Conservation (phyloP, 1,140 invertebrate species). For the Hirudo medicinalis region DNA sequence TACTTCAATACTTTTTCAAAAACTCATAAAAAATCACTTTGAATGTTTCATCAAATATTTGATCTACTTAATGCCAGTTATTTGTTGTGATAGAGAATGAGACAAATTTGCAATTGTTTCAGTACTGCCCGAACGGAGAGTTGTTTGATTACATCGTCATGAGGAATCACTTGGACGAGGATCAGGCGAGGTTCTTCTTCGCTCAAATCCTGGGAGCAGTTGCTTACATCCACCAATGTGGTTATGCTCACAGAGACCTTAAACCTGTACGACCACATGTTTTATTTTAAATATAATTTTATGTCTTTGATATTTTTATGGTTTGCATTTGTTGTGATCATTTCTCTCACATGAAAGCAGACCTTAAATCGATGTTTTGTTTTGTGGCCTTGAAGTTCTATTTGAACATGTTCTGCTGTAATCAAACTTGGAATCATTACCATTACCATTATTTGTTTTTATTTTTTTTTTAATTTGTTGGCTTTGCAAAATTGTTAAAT, state of each 20-base stretch:
- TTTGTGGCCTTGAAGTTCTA: too few relatives aligned
- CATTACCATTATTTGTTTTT: background rate
- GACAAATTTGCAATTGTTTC: constrained; percentile 26
- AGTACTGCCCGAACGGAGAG: constrained; percentile 68
- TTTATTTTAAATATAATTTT: background rate
- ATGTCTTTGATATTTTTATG: too few relatives aligned
- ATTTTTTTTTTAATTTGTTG: background rate
- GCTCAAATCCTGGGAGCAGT: constrained; percentile 64
- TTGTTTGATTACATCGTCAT: constrained; percentile 72
- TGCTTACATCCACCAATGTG: constrained; percentile 58
- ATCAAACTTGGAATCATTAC: too few relatives aligned
- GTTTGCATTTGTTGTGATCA: too few relatives aligned
- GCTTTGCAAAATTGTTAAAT: too few relatives aligned
- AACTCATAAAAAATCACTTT: too few relatives aligned
- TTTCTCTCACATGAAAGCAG: too few relatives aligned
- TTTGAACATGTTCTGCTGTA: too few relatives aligned
- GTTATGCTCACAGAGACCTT: constrained; percentile 65
- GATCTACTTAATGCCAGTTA: too few relatives aligned
- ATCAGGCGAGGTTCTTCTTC: constrained; percentile 59
- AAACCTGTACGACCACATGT: constrained; percentile 51
- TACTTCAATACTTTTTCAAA: too few relatives aligned
- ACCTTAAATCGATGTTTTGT: too few relatives aligned
- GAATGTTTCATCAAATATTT: too few relatives aligned
- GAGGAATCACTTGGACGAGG: constrained; percentile 55
- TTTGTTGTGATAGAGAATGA: background rate